Conservation (phyloP, 2,113 vertebrate species). For the Emydura subglobosa region DNA sequence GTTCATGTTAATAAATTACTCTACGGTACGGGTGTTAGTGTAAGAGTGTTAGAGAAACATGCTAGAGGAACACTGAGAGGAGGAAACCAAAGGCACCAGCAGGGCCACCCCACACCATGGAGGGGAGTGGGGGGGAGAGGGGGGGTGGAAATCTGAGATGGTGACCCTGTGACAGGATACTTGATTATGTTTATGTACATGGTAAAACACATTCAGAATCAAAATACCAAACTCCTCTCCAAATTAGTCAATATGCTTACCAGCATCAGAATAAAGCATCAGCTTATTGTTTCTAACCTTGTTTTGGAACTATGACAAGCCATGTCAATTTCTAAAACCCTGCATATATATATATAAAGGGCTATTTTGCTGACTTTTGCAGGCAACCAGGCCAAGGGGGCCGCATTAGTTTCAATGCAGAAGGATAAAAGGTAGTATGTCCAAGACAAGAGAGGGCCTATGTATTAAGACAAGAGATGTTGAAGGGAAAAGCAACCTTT, state of each 20-base stretch:
- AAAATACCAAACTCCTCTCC: background rate
- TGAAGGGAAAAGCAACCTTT: background rate
- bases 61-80: background rate
- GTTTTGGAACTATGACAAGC: constrained; percentile 15
- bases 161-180: background rate
- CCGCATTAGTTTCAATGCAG: constrained; percentile 36
- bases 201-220: background rate
- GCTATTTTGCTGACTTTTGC: background rate
- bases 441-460: background rate
- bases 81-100: background rate
- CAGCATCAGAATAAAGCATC: background rate
- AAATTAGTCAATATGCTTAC: background rate
- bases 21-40: background rate
- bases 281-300: background rate
- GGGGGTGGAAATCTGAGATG: too few relatives aligned
- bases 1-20: background rate
- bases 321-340: constrained; percentile 8
- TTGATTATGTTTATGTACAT: background rate
- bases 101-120: too few relatives aligned
- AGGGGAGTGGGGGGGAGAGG: too few relatives aligned
- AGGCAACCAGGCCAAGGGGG: background rate
- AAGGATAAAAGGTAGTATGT: constrained; percentile 1
- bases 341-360: constrained; percentile 56
- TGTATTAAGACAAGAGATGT: accelerated
- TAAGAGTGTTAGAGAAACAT: background rate